Evolutionary conservation across 2,113 vertebrate genomes (phyloP).

Genomic region (Aptenodytes forsteri): DNA sequence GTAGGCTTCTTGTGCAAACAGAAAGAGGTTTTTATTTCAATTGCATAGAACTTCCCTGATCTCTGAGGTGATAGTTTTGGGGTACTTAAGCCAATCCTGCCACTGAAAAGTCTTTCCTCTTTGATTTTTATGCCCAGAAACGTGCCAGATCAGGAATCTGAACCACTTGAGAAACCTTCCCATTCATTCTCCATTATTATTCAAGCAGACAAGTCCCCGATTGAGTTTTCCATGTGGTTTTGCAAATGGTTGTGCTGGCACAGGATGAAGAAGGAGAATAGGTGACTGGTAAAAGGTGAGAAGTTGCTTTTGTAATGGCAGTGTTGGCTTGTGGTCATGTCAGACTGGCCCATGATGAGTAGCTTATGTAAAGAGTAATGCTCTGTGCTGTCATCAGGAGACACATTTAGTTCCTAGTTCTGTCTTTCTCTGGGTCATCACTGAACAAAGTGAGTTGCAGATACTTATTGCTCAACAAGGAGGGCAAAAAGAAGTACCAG

Average conservation of each 20-base stretch:
- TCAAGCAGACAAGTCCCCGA: neutral
- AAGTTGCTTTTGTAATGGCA: neutral
- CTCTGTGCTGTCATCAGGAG: neutral
- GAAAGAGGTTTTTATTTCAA: neutral
- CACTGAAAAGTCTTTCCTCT: neutral
- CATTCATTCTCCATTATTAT: neutral
- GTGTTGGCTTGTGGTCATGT: neutral
- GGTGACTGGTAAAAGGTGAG: neutral
- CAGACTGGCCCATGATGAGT: neutral
- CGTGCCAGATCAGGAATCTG: neutral
- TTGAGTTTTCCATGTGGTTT: neutral
- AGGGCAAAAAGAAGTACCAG: neutral
- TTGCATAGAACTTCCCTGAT: neutral
- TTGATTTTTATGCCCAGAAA: neutral
- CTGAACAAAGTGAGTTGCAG: neutral
- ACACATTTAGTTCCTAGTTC: neutral
- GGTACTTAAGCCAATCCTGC: neutral
- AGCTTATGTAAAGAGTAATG: neutral
- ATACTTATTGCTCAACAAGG: accelerated
- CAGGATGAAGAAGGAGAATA: neutral
- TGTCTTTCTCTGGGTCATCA: neutral
- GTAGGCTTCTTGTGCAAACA: neutral
- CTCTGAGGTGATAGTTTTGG: neutral
- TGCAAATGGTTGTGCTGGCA: neutral
- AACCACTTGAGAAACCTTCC: neutral